Evolutionary conservation across 2,888 invertebrate genomes (phyloP).

Genomic region (Eutolmus rufibarbis): DNA sequence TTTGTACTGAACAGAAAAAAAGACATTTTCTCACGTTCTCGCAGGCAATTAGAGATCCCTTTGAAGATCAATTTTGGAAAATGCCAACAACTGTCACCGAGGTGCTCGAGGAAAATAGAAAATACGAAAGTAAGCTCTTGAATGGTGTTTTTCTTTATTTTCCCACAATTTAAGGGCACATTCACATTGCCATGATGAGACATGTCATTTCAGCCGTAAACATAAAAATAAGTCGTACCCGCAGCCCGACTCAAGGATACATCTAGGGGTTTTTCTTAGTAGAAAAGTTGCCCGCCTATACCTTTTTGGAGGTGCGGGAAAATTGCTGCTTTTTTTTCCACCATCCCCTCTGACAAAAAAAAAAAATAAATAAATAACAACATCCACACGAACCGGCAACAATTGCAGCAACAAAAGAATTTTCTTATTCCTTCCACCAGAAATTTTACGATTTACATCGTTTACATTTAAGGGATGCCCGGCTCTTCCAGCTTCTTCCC

Average conservation of each 20-base stretch:
- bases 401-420: conserved; percentile 8
- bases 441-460: conserved; percentile 41
- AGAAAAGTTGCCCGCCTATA: not conserved
- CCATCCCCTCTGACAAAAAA: not conserved
- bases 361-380: not conserved
- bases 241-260: not conserved
- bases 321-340: not conserved
- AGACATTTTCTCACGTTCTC: not conserved
- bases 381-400: not conserved
- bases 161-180: conserved; percentile 31
- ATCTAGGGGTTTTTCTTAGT: not conserved
- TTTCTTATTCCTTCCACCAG: conserved; percentile 37
- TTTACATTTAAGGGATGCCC: conserved; percentile 32
- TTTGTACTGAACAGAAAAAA: not conserved
- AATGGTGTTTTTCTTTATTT: conserved; percentile 5
- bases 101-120: not conserved
- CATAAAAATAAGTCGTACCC: conserved; percentile 26
- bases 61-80: not conserved
- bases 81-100: not conserved
- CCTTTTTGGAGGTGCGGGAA: not conserved
- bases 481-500: not conserved
- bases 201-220: conserved; percentile 24
- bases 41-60: not conserved
- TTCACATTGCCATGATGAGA: conserved; percentile 18
- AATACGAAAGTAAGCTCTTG: not conserved